These are phyloP conservation scores for Ardeotis arabs DNA, from an alignment of 2,113 vertebrate species.

Conservation along the genomic window DNA sequence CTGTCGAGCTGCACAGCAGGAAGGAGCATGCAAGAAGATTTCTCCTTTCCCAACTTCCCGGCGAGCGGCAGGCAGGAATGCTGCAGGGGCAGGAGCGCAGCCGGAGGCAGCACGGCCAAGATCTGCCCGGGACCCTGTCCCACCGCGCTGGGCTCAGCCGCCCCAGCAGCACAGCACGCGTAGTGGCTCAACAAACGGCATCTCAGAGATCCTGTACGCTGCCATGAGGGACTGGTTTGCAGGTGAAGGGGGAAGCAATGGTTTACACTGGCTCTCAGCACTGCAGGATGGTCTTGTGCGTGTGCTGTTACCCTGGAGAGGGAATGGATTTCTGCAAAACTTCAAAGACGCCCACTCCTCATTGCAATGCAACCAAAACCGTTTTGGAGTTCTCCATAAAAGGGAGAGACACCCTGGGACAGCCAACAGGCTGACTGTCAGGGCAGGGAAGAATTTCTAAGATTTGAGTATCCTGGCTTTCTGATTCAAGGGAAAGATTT, in stretches of 20 bases:
- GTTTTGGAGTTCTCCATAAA: background rate
- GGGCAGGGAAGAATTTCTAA: background rate
- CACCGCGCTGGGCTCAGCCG: background rate
- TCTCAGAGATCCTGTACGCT: background rate
- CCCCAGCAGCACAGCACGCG: background rate
- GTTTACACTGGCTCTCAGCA: background rate
- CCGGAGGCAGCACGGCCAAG: rapidly evolving
- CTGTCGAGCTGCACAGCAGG: background rate
- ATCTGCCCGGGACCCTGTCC: background rate
- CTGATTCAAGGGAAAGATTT: background rate
- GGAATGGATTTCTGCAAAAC: background rate
- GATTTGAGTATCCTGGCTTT: background rate
- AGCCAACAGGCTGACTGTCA: background rate
- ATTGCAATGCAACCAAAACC: background rate
- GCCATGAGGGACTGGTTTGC: background rate
- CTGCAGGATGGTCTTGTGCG: background rate
- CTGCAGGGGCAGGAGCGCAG: background rate
- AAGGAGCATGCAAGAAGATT: background rate
- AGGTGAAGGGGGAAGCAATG: background rate
- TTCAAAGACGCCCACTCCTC: background rate
- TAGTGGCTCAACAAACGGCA: background rate
- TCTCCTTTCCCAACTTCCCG: background rate
- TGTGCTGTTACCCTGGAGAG: background rate
- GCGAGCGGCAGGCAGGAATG: background rate
- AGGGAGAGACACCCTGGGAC: background rate